Conservation (phyloP, 1,140 invertebrate species). For the Anoplolepis gracilipes region DNA sequence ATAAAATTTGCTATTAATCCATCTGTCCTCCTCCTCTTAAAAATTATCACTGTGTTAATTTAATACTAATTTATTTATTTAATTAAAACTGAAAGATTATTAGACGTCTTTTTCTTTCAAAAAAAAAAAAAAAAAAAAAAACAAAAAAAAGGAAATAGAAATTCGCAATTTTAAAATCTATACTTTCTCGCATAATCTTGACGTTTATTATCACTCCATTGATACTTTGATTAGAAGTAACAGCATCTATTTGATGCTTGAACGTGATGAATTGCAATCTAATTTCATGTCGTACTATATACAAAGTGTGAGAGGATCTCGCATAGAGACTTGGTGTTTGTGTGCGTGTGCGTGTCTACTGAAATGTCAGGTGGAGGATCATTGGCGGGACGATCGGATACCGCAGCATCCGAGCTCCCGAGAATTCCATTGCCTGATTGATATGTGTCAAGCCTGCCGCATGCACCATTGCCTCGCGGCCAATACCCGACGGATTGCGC, state of each 20-base stretch:
- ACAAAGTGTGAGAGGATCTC: conserved; percentile 13
- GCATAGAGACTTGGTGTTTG: not conserved
- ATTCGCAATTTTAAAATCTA: not conserved
- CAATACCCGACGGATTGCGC: conserved; percentile 71
- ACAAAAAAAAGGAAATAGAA: not conserved
- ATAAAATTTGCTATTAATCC: too few species aligned
- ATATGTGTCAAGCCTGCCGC: conserved; percentile 76
- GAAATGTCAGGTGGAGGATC: conserved; percentile 60
- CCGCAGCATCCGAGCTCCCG: conserved; percentile 62
- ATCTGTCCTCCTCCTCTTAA: too few species aligned
- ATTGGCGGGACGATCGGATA: conserved; percentile 50
- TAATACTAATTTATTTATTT: too few species aligned
- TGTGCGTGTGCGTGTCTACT: not conserved
- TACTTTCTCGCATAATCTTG: not conserved
- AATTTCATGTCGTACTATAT: conserved; percentile 41
- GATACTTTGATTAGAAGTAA: not conserved
- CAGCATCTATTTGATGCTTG: not conserved
- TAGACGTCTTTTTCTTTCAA: not conserved
- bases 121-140: not conserved
- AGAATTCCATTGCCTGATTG: conserved; percentile 76
- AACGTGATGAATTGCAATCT: conserved; percentile 21
- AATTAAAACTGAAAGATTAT: too few species aligned
- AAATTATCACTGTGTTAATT: too few species aligned
- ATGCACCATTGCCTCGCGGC: conserved; percentile 75
- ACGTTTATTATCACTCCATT: not conserved